Percentiles rank a stretch among this genome's conserved stretches.
Conservation (phyloP, 2,797 vertebrate genomes). For the Glyptemys insculpta region DNA sequence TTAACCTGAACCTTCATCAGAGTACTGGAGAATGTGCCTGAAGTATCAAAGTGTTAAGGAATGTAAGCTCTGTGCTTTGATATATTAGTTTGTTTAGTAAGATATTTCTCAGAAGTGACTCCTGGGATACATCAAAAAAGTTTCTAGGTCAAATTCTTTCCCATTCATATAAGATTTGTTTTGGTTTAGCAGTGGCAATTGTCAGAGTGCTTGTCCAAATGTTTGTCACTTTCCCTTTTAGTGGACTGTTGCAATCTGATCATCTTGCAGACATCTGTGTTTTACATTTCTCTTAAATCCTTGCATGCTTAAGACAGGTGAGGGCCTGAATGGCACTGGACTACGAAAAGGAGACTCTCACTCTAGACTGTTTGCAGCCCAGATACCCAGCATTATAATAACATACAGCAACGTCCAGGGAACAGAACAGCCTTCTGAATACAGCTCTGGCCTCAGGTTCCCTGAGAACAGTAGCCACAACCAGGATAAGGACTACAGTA, state of each 20-base stretch:
- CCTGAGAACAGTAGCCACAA: slow-evolving; percentile 75
- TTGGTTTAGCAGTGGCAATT: background rate
- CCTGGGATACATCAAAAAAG: background rate
- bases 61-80: background rate
- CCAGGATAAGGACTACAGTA: slow-evolving; percentile 58
- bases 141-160: background rate
- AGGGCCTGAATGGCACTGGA: slow-evolving; percentile 60
- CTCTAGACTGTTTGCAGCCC: slow-evolving; percentile 24
- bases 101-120: rapidly evolving
- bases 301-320: slow-evolving; percentile 74
- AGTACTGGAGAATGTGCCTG: background rate
- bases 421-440: slow-evolving; percentile 72
- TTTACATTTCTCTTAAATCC: slow-evolving; percentile 39
- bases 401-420: slow-evolving; percentile 75
- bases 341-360: slow-evolving; percentile 54
- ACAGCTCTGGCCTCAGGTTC: slow-evolving; percentile 80
- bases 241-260: background rate
- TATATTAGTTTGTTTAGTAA: background rate
- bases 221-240: background rate
- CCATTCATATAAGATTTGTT: background rate
- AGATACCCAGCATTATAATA: slow-evolving; percentile 85
- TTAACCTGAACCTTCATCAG: background rate
- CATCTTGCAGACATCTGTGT: background rate
- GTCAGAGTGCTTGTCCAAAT: background rate
- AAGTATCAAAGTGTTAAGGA: background rate